Evolutionary conservation across 2,113 vertebrate species (phyloP).

Genomic region (Vanacampus margaritifer): DNA sequence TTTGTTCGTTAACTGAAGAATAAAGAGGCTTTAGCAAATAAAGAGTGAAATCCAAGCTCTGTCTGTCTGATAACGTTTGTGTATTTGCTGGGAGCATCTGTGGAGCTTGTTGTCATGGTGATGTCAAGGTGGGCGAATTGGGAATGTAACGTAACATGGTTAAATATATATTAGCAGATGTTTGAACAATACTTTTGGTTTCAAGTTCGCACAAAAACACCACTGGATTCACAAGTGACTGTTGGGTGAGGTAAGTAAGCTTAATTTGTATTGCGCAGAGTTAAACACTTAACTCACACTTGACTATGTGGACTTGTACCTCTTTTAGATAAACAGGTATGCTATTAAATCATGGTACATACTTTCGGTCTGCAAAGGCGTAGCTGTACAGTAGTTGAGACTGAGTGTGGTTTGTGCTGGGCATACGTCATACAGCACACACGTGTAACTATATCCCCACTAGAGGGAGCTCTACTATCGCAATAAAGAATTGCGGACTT

Average conservation of each 20-base stretch:
- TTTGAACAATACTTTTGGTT: not conserved
- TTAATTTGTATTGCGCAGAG: no score
- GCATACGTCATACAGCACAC: not conserved
- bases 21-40: not conserved
- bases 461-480: constrained; percentile 21
- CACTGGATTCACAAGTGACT: not conserved
- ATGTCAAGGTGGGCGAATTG: not conserved
- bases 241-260: no score
- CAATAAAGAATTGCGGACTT: not conserved
- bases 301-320: no score
- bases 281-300: no score
- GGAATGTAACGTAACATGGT: not conserved
- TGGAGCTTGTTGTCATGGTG: not conserved
- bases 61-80: not conserved
- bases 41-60: not conserved
- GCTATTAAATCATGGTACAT: no score
- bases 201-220: not conserved
- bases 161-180: not conserved
- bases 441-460: constrained; percentile 3
- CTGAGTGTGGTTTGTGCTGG: not conserved
- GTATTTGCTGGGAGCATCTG: not conserved
- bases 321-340: no score
- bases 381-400: no score
- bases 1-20: not conserved
- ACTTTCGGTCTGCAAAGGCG: no score